A percentile compares a stretch with the other conserved stretches of the same genome.
These are phyloP conservation scores for Leucoma salicis DNA, from an alignment of 2,888 invertebrate species.

Conservation along the genomic window DNA sequence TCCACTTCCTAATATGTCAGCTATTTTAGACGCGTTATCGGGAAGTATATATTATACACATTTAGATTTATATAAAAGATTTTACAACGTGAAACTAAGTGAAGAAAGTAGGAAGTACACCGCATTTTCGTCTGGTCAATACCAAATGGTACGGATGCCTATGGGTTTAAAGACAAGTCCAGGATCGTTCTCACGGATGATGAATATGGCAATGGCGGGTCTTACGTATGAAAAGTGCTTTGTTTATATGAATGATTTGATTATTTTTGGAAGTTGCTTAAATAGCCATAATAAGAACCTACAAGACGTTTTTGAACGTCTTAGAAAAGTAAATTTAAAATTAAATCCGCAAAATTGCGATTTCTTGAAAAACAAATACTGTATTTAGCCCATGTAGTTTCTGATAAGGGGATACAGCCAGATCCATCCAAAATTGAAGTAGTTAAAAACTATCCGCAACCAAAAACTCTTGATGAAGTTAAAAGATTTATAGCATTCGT, in stretches of 20 bases:
- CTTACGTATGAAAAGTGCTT: background rate
- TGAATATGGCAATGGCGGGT: background rate
- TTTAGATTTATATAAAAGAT: background rate
- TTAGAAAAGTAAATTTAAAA: conserved; percentile 5
- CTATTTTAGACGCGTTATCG: background rate
- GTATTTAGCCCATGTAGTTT: background rate
- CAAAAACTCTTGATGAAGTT: background rate
- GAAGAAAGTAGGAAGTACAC: background rate
- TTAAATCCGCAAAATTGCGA: background rate
- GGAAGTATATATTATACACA: background rate
- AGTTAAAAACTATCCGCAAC: background rate
- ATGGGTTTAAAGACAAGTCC: background rate
- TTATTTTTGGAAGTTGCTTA: background rate
- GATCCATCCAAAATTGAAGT: background rate
- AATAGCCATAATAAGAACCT: background rate
- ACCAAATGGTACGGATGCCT: background rate
- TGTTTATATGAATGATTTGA: background rate
- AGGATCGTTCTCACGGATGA: background rate
- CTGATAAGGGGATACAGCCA: background rate
- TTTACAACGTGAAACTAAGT: background rate
- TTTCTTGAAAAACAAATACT: background rate
- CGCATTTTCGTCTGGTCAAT: background rate
- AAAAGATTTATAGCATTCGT: background rate
- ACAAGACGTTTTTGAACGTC: background rate
- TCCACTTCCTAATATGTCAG: background rate